phyloP scores from a whole-genome alignment of 2,113 vertebrate genomes.

The Catagonus wagneri region DNA sequence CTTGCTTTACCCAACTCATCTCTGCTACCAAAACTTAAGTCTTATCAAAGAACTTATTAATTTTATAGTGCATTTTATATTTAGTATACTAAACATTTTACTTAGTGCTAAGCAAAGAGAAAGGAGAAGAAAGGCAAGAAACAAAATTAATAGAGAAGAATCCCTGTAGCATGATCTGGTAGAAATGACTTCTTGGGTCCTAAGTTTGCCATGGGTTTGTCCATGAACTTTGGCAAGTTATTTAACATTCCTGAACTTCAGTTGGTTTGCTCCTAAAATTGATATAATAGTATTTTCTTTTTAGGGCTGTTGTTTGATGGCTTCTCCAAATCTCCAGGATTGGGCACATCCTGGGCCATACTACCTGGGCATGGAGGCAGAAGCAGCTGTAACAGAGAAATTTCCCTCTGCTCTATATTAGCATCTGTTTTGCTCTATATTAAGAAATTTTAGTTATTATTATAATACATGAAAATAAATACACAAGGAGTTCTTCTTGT shows the following conservation, averaged over 20 bases:
- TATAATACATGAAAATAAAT: not conserved
- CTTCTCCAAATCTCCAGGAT: not conserved
- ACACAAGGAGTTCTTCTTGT: not conserved
- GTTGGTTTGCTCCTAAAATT: not conserved
- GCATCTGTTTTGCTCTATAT: not conserved
- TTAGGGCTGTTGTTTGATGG: not conserved
- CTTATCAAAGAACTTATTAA: not conserved
- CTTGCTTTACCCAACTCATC: not conserved
- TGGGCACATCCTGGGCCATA: not conserved
- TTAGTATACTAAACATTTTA: not conserved
- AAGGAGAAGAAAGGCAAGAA: not conserved
- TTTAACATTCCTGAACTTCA: not conserved
- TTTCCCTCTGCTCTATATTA: not conserved
- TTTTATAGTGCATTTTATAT: not conserved
- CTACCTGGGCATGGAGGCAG: not conserved
- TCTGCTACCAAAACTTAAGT: not conserved
- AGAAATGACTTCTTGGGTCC: not conserved
- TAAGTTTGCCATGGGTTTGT: not conserved
- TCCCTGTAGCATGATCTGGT: not conserved
- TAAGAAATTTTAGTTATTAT: conserved; percentile 15
- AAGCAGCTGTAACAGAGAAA: not conserved
- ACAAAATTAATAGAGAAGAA: not conserved
- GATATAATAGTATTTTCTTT: not conserved
- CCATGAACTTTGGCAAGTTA: not conserved
- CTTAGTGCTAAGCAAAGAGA: not conserved